Conservation (phyloP, 2,888 invertebrate species). For the Ptychoptera albimana region DNA sequence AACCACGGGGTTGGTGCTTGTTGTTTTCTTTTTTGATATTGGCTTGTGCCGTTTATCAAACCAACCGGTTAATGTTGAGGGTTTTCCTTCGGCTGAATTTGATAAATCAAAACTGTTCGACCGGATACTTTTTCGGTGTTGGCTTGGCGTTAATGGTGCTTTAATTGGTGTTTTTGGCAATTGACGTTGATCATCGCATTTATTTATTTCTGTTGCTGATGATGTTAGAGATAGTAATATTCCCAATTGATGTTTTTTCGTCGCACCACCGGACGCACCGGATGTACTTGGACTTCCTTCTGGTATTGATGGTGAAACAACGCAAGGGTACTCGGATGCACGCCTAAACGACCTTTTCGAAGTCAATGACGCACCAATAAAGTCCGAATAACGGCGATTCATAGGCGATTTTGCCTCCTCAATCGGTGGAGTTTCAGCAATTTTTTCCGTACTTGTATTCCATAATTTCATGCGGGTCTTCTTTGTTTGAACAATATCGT, state of each 20-base stretch:
- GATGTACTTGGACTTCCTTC: constrained; percentile 12
- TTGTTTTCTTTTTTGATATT: constrained; percentile 44
- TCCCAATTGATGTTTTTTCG: not conserved
- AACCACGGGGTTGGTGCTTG: constrained; percentile 35
- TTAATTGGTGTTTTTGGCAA: constrained; percentile 12
- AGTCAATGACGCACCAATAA: constrained; percentile 34
- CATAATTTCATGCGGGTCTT: constrained; percentile 72
- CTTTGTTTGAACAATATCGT: constrained; percentile 65
- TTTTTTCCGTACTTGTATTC: constrained; percentile 64
- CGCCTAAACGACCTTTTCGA: constrained; percentile 44
- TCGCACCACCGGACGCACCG: constrained; percentile 44
- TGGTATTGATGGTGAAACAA: constrained; percentile 18
- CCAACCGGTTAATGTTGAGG: constrained; percentile 50
- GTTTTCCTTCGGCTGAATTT: constrained; percentile 32
- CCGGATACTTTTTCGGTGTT: constrained; percentile 40
- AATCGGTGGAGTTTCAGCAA: constrained; percentile 67
- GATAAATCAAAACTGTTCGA: constrained; percentile 78
- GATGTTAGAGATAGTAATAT: constrained; percentile 52
- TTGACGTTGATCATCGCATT: constrained; percentile 38
- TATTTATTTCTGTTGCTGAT: constrained; percentile 63
- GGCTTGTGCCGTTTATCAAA: constrained; percentile 65
- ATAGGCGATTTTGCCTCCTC: constrained; percentile 35
- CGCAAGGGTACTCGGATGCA: constrained; percentile 57
- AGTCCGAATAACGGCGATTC: constrained; percentile 53
- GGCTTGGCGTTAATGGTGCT: constrained; percentile 14